Percentiles rank a stretch among this genome's conserved stretches.
phyloP scores from a whole-genome alignment of 2,797 vertebrate genomes.

The Sebastes minor region DNA sequence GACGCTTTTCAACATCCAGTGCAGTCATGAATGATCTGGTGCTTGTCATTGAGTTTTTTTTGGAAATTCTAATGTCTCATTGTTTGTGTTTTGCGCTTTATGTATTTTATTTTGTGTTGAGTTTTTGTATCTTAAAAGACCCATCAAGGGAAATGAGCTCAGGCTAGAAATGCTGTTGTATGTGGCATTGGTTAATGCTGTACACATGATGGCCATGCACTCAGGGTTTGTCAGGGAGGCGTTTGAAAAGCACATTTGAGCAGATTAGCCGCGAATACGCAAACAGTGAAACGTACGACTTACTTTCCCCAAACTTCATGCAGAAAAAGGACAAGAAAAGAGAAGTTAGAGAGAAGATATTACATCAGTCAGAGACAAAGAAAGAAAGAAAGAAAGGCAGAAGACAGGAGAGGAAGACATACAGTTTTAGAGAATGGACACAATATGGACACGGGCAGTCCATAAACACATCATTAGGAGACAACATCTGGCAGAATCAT shows the following conservation, averaged over 20 bases:
- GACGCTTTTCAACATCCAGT: neutral
- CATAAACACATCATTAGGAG: slow-evolving; percentile 63
- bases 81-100: neutral
- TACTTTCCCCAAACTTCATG: slow-evolving; percentile 22
- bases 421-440: slow-evolving; percentile 34
- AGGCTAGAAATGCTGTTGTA: neutral
- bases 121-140: neutral
- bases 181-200: neutral
- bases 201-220: neutral
- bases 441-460: slow-evolving; percentile 50
- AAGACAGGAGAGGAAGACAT: slow-evolving; percentile 1
- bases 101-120: neutral
- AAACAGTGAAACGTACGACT: slow-evolving; percentile 7
- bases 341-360: slow-evolving; percentile 2
- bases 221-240: neutral
- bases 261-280: neutral
- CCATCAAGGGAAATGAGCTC: neutral
- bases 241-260: neutral
- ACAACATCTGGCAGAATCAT: slow-evolving; percentile 57
- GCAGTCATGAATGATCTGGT: neutral
- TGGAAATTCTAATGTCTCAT: no score
- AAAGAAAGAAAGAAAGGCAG: neutral
- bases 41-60: neutral
- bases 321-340: slow-evolving; percentile 12
- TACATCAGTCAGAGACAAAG: neutral